These are phyloP conservation scores for Amphiura filiformis DNA, from an alignment of 35 echinoderm and acorn worm genomes.

Conservation along the genomic window DNA sequence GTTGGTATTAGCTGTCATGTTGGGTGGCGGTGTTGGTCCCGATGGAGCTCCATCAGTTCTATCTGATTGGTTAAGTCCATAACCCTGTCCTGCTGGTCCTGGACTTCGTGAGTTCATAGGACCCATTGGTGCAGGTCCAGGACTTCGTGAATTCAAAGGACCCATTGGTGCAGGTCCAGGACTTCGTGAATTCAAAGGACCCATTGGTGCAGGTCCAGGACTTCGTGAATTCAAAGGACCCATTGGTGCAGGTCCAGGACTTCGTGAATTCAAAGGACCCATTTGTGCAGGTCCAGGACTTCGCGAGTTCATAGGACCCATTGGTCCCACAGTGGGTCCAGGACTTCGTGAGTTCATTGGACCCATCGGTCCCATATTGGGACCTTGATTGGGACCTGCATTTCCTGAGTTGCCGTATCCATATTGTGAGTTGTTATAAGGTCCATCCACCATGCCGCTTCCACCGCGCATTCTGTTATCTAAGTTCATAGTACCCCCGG, in stretches of 20 bases:
- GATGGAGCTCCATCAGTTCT: constrained; percentile 26
- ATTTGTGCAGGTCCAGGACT: constrained; percentile 35
- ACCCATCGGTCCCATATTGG: constrained; percentile 18
- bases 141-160: constrained; percentile 32
- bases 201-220: constrained; percentile 26
- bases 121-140: constrained; percentile 27
- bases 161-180: constrained; percentile 29
- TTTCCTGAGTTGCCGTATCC: constrained; percentile 67
- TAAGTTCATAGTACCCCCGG: constrained; percentile 26
- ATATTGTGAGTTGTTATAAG: constrained; percentile 67
- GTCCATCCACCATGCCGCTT: constrained; percentile 32
- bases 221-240: constrained; percentile 33
- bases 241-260: constrained; percentile 31
- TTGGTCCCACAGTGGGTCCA: constrained; percentile 26
- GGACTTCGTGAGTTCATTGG: constrained; percentile 44
- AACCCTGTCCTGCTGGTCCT: not conserved
- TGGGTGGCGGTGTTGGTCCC: constrained; percentile 17
- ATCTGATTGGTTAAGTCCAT: constrained; percentile 35
- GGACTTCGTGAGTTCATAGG: constrained; percentile 45
- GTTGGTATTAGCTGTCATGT: not conserved
- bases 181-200: constrained; percentile 32
- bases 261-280: no score
- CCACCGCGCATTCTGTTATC: not conserved
- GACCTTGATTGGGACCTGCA: constrained; percentile 44
- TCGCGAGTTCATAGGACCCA: no score